Percentiles rank a stretch among this genome's conserved stretches.
Evolutionary conservation across 2,797 vertebrate genomes (phyloP).

Genomic region (Mareca penelope): DNA sequence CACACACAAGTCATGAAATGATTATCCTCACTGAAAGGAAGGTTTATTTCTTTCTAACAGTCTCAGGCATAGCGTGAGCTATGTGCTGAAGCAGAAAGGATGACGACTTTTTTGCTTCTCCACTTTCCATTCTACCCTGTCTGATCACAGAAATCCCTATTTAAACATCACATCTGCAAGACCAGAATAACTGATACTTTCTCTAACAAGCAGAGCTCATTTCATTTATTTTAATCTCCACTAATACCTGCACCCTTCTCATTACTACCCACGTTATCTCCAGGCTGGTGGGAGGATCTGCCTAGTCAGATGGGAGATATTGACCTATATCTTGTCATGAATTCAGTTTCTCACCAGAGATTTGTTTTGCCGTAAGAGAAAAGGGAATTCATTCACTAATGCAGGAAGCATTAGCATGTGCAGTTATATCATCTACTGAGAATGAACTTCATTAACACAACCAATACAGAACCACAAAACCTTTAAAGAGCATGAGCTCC

Average conservation of each 20-base stretch:
- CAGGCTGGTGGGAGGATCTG: neutral
- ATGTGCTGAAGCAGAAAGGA: neutral
- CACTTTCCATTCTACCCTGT: neutral
- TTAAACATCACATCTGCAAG: neutral
- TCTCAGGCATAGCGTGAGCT: neutral
- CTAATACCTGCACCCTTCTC: neutral
- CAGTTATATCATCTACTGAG: neutral
- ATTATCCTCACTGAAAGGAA: neutral
- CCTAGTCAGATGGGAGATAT: neutral
- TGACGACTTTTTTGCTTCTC: neutral
- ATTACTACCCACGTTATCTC: neutral
- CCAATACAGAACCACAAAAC: neutral
- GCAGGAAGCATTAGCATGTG: conserved; percentile 35
- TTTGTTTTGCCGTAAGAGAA: neutral
- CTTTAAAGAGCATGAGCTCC: conserved; percentile 1
- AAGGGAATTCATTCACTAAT: conserved; percentile 37
- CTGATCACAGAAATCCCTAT: neutral
- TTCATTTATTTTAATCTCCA: conserved; percentile 21
- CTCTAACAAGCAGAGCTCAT: neutral
- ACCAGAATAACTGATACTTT: conserved; percentile 1
- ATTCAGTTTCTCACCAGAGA: conserved; percentile 8
- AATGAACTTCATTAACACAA: conserved; percentile 12
- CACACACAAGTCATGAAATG: neutral
- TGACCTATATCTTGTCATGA: neutral
- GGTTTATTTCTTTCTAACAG: neutral